These are phyloP conservation scores for Capromys pilorides DNA, from an alignment of 2,797 vertebrate genomes.

Conservation along the genomic window DNA sequence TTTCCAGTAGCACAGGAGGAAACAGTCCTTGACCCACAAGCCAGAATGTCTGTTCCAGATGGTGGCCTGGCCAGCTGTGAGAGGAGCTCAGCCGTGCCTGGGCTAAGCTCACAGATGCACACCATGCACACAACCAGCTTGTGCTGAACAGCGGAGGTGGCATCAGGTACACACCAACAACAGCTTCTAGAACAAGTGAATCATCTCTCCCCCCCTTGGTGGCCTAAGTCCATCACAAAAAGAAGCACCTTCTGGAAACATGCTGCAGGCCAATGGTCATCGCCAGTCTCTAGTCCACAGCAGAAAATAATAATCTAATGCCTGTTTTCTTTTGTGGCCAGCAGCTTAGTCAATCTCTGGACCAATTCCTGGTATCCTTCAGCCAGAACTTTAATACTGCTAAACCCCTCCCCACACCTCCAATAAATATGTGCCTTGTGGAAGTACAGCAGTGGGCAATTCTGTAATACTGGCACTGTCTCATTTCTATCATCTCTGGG, in stretches of 20 bases:
- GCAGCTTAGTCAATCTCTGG: not conserved
- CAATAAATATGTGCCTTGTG: not conserved
- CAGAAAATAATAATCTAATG: not conserved
- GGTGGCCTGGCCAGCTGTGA: not conserved
- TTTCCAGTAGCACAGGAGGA: not conserved
- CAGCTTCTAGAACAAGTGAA: not conserved
- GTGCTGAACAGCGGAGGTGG: not conserved
- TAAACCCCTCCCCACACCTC: not conserved
- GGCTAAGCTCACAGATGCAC: not conserved
- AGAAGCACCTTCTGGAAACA: not conserved
- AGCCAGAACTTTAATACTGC: not conserved
- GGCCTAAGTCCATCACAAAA: not conserved
- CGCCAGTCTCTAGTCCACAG: not conserved
- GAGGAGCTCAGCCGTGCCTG: not conserved
- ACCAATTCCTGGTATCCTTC: not conserved
- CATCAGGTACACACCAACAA: not conserved
- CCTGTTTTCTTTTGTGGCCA: not conserved
- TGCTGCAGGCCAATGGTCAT: not conserved
- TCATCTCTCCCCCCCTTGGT: not conserved
- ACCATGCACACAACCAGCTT: not conserved
- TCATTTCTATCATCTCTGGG: not conserved
- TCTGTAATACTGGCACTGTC: not conserved
- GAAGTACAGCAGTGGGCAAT: not conserved
- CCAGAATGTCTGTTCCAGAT: not conserved
- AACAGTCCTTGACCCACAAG: not conserved